Conservation (phyloP, 2,888 invertebrate species). For the Ethmia dodecea region DNA sequence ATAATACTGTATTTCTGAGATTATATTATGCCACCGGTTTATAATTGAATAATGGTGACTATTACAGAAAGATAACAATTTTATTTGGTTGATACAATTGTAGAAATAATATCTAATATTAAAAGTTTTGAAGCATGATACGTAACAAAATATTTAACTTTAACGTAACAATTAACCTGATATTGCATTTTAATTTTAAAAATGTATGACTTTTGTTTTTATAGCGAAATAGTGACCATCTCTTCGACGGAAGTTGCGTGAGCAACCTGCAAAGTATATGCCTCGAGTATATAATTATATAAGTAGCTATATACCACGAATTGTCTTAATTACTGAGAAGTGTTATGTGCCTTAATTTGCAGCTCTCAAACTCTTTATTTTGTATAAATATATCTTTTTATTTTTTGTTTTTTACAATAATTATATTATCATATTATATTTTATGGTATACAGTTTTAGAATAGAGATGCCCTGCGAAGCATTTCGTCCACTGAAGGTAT, state of each 20-base stretch:
- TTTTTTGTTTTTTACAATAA: background rate
- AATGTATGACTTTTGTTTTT: constrained; percentile 14
- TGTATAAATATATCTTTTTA: constrained; percentile 1
- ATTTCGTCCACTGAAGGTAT: constrained; percentile 72
- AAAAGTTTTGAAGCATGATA: background rate
- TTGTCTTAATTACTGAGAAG: background rate
- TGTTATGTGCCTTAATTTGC: constrained; percentile 15
- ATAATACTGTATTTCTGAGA: too few relatives aligned
- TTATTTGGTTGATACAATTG: too few relatives aligned
- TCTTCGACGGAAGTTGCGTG: constrained; percentile 35
- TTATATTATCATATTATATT: constrained; percentile 8
- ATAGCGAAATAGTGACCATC: constrained; percentile 37
- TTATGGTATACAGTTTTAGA: constrained; percentile 22
- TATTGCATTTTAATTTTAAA: background rate
- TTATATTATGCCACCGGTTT: too few relatives aligned
- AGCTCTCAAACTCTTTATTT: constrained; percentile 17
- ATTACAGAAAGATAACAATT: too few relatives aligned
- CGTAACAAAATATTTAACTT: background rate
- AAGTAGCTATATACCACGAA: background rate
- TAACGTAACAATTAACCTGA: background rate
- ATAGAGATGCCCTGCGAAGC: constrained; percentile 54
- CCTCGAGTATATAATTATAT: constrained; percentile 9
- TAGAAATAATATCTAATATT: background rate
- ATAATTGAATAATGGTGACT: too few relatives aligned
- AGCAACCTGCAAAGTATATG: constrained; percentile 16